Evolutionary conservation across 2,888 invertebrate genomes (phyloP).

Genomic region (Agonopterix arenella): DNA sequence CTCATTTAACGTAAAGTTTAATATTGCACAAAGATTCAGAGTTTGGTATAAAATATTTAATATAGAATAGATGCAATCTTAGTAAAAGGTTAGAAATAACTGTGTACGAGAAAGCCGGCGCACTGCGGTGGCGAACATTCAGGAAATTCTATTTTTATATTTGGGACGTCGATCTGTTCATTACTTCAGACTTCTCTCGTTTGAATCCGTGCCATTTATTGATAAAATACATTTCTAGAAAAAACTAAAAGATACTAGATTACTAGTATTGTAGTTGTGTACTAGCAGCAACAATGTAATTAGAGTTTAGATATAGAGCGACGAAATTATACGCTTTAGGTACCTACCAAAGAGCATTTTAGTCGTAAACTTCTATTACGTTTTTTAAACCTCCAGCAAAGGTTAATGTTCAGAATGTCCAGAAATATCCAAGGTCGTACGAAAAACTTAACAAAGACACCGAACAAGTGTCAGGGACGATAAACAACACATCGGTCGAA

Average conservation of each 20-base stretch:
- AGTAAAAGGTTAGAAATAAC: conserved; percentile 38
- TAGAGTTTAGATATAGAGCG: neutral
- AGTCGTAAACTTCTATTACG: no score
- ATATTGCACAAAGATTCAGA: neutral
- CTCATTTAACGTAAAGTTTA: neutral
- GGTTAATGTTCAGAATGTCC: neutral
- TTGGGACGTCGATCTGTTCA: conserved; percentile 45
- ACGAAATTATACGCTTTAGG: no score
- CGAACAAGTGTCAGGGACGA: neutral
- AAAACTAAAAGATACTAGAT: neutral
- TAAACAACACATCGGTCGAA: neutral
- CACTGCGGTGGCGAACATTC: conserved; percentile 34
- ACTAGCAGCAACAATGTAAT: neutral
- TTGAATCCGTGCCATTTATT: conserved; percentile 4
- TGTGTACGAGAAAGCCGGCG: conserved; percentile 41
- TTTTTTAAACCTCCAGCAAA: neutral
- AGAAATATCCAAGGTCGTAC: neutral
- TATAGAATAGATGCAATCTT: neutral
- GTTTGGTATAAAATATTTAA: conserved; percentile 1
- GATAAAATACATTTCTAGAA: neutral
- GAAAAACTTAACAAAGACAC: neutral
- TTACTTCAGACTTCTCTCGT: conserved; percentile 43
- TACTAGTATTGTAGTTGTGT: neutral
- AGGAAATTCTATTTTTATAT: conserved; percentile 59
- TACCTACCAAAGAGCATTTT: no score